Conservation (phyloP, 2,797 vertebrate species). For the Falco berigora region DNA sequence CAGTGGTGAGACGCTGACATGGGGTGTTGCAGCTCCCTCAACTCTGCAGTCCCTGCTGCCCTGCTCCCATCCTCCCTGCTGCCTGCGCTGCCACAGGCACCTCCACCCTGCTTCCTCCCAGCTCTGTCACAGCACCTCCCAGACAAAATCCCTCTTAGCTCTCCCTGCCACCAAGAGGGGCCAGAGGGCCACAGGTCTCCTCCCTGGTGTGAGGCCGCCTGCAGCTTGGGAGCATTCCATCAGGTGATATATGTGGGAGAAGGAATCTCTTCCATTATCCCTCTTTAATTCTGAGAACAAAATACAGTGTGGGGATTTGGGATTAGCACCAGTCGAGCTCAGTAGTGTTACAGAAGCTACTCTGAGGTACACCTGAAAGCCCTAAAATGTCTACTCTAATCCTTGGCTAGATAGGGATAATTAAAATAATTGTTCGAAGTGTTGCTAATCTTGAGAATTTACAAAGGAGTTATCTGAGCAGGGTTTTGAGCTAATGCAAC, state of each 20-base stretch:
- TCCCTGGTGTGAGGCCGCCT: not conserved
- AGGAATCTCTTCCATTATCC: not conserved
- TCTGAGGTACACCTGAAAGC: not conserved
- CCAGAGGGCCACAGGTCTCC: not conserved
- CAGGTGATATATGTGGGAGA: not conserved
- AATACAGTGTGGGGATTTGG: not conserved
- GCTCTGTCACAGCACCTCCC: accelerated
- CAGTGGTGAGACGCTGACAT: not conserved
- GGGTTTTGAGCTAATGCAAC: not conserved
- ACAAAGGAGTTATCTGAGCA: not conserved
- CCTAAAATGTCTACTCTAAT: not conserved
- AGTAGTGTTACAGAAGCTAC: not conserved
- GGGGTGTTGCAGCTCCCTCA: not conserved
- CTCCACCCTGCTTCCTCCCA: not conserved
- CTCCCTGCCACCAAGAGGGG: not conserved
- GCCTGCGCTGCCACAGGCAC: too few species aligned
- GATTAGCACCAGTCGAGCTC: not conserved
- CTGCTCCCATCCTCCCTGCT: not conserved
- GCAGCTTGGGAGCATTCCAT: not conserved
- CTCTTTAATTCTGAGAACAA: not conserved
- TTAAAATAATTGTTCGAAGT: not conserved
- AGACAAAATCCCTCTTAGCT: not conserved
- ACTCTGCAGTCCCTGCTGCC: not conserved
- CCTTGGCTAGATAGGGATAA: not conserved
- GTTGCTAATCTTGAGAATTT: not conserved